Base-by-base conservation (phyloP, 2,888 invertebrate genomes). In the Melanophora roralis region DNA sequence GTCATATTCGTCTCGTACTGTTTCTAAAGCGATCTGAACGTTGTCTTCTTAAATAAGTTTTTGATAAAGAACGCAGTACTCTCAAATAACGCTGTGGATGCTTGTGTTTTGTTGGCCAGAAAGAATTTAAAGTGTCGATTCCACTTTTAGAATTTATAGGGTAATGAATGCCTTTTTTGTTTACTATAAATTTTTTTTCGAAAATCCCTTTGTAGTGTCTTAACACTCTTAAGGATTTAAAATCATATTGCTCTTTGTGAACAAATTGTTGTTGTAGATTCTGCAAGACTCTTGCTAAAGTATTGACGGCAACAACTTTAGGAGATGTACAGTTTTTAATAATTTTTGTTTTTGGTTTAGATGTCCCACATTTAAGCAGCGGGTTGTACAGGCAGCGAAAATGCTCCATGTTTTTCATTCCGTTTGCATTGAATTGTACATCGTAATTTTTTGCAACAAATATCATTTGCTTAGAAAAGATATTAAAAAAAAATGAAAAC, bases 361-460 rank as follows among this genome's bases (percentile, higher is more conserved):
- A 40, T 68, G 72, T 73, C 72, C 80, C 80, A 80, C 80, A 73
- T 68, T 49, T 51, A 68, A 21, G 27, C 40, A 80, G 76, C 76
- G 80, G 76, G 68, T 36, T 64, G 64, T 43, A 23, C 64, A 68
- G 80, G 80, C 51, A 76, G 80, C 76, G 57, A 14, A 45, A 51
- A 51, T 76, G 80, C 80, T 68, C 80, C 80, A 80, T 80, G 51
- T 62, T 76, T 49, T 76, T 76, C 64, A 80, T 80, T 76, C 76
- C 68, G 57, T 68, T 49, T 68, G 55, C 72, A 53, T 76, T 80
- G 34, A 32, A 64, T 64, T 68, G 75, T 62, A 51, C 80, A 80
- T 80, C 68, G 76, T 72, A 76, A 64, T 72, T 80, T 51, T 67
- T 60, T 16, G 21, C 49, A 69, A 57, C 72, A 57, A 80, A 80